Percentiles rank a stretch among this genome's conserved stretches.
Evolutionary conservation across 2,888 invertebrate species (phyloP).

Genomic region (Pyrrhia umbra): DNA sequence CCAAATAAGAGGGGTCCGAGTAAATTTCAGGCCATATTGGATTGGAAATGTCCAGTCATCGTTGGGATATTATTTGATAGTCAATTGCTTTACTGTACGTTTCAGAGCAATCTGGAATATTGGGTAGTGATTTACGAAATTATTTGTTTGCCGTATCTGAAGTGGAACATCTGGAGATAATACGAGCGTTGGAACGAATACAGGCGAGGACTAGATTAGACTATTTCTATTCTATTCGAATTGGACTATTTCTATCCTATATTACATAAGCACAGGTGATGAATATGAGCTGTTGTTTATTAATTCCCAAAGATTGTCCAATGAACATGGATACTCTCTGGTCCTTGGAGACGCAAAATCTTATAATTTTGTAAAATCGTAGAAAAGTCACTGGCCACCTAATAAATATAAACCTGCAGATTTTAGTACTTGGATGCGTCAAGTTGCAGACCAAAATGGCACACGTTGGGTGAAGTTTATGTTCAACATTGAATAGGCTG

Average conservation of each 20-base stretch:
- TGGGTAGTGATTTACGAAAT: conserved; percentile 38
- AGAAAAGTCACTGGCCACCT: neutral
- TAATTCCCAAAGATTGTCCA: neutral
- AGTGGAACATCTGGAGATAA: neutral
- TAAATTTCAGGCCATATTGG: conserved; percentile 56
- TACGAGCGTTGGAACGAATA: neutral
- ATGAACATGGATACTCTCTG: neutral
- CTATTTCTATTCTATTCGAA: too few species aligned
- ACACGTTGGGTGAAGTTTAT: too few species aligned
- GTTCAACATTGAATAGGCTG: too few species aligned
- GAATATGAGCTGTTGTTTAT: neutral
- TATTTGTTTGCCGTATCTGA: conserved; percentile 27
- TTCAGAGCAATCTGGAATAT: conserved; percentile 27
- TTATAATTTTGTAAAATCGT: neutral
- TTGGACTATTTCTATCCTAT: too few species aligned
- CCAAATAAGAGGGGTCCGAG: conserved; percentile 50
- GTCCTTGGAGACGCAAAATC: neutral
- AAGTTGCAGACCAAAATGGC: too few species aligned
- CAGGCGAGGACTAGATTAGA: neutral
- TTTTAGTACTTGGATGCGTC: too few species aligned
- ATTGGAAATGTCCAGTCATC: conserved; percentile 55
- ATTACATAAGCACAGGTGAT: too few species aligned
- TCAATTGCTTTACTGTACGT: conserved; percentile 44
- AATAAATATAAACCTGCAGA: too few species aligned
- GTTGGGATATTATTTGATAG: conserved; percentile 57